Evolutionary conservation across 2,113 vertebrate species (phyloP).

Genomic region (Sakesphorus luctuosus): DNA sequence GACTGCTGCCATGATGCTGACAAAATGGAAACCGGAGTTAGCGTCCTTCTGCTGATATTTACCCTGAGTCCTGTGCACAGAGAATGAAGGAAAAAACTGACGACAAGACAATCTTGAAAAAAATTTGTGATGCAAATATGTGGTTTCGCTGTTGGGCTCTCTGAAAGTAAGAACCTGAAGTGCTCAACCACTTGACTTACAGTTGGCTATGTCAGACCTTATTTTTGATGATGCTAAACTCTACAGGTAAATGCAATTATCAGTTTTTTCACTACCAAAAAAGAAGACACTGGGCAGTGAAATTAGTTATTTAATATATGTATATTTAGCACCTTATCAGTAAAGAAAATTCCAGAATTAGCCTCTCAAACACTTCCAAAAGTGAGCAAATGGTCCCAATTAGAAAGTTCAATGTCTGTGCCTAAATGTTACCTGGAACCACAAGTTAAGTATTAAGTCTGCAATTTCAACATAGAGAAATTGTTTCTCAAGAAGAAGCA

Average conservation of each 20-base stretch:
- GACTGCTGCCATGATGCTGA: neutral
- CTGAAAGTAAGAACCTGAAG: neutral
- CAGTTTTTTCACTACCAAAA: neutral
- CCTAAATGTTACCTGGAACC: neutral
- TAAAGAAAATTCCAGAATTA: neutral
- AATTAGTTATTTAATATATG: neutral
- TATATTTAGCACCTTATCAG: neutral
- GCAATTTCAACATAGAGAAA: neutral
- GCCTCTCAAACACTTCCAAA: neutral
- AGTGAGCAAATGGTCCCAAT: neutral
- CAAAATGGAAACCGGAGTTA: neutral
- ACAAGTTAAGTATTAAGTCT: neutral
- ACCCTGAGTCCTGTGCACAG: neutral
- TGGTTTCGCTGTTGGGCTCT: neutral
- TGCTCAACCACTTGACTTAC: neutral
- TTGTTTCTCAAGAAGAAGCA: neutral
- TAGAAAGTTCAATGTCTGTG: neutral
- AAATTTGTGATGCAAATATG: neutral
- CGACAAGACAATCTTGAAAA: neutral
- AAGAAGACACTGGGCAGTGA: neutral
- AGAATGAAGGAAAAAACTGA: neutral
- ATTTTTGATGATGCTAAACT: neutral
- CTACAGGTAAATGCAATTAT: neutral
- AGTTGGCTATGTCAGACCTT: neutral
- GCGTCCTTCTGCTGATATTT: neutral